Conservation (phyloP, 1,140 invertebrate genomes). For the Drosophila nannoptera region DNA sequence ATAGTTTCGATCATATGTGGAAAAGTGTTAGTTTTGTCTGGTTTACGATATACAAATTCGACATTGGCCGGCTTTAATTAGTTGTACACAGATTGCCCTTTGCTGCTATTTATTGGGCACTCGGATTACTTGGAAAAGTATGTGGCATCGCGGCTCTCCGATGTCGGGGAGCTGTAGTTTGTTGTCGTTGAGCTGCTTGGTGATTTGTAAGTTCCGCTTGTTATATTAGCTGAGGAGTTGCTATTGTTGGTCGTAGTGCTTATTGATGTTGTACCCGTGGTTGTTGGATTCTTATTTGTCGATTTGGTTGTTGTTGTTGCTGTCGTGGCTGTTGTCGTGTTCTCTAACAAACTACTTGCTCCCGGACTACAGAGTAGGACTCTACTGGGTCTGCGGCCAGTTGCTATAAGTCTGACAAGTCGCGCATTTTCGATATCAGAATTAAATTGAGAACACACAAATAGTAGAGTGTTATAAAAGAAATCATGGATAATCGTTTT, state of each 20-base stretch:
- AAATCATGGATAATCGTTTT: not conserved
- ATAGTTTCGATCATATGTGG: constrained; percentile 23
- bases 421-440: constrained; percentile 8
- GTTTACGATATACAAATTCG: constrained; percentile 51
- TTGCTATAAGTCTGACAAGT: constrained; percentile 69
- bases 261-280: constrained; percentile 45
- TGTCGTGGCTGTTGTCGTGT: constrained; percentile 42
- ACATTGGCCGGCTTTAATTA: constrained; percentile 65
- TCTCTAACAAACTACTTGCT: constrained; percentile 64
- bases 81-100: constrained; percentile 24
- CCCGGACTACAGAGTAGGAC: constrained; percentile 73
- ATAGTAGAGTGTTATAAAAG: constrained; percentile 20
- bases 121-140: constrained; percentile 66
- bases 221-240: constrained; percentile 30
- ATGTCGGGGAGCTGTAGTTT: constrained; percentile 57
- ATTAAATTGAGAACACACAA: constrained; percentile 25
- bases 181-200: constrained; percentile 41
- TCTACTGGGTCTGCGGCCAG: constrained; percentile 78
- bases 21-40: constrained; percentile 26
- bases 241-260: constrained; percentile 34
- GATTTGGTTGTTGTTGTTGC: constrained; percentile 38
- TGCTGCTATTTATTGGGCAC: constrained; percentile 34
- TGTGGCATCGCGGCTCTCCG: constrained; percentile 57
- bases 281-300: constrained; percentile 46
- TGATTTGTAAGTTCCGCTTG: constrained; percentile 28